Conservation (phyloP, 2,888 invertebrate species). For the Caradrina clavipalpis region DNA sequence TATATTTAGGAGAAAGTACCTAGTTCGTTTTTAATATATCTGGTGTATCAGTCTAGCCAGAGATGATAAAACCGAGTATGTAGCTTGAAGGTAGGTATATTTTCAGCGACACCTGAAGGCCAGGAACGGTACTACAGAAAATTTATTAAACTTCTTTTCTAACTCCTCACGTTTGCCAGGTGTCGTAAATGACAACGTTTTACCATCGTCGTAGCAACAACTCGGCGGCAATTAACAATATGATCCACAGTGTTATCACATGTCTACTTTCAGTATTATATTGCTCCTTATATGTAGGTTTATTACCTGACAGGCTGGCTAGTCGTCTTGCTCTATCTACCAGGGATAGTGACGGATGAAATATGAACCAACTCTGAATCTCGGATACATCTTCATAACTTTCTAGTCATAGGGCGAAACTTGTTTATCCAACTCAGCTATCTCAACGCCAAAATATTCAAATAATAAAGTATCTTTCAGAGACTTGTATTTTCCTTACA, state of each 20-base stretch:
- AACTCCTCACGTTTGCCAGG: too few species aligned
- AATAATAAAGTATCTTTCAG: conserved; percentile 40
- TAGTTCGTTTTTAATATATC: too few species aligned
- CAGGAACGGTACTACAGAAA: too few species aligned
- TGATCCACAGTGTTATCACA: conserved; percentile 28
- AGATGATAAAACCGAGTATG: too few species aligned
- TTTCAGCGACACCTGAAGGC: too few species aligned
- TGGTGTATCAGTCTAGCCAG: too few species aligned
- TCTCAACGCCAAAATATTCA: conserved; percentile 40
- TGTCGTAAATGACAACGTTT: too few species aligned
- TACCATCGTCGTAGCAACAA: too few species aligned
- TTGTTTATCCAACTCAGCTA: conserved; percentile 51
- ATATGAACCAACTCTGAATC: conserved; percentile 36
- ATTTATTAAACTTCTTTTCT: too few species aligned
- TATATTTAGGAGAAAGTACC: too few species aligned
- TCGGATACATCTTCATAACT: conserved; percentile 37
- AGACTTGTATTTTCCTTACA: conserved; percentile 46
- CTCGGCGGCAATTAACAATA: conserved; percentile 34
- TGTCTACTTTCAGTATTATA: conserved; percentile 20
- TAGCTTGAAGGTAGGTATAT: too few species aligned
- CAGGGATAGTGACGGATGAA: conserved; percentile 29
- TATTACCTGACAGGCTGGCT: conserved; percentile 30
- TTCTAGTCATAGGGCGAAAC: conserved; percentile 35
- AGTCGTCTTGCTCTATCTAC: conserved; percentile 19
- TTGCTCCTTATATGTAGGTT: conserved; percentile 42